phyloP scores from a whole-genome alignment of 53 echinoderm and acorn worm species.

The Apostichopus leukothele region DNA sequence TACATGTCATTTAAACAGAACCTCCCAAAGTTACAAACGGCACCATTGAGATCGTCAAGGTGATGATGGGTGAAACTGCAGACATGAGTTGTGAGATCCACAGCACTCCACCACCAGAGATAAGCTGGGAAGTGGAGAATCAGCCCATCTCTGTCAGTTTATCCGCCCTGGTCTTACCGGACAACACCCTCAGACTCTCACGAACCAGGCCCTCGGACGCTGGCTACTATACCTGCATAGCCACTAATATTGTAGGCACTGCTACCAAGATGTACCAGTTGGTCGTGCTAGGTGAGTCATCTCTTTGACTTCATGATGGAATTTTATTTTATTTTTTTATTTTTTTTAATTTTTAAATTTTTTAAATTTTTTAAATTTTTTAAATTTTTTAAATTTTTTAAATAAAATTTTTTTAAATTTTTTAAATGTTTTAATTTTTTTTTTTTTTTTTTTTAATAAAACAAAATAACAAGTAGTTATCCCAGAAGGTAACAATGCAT shows the following conservation, averaged over 20 bases:
- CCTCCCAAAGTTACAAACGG: background rate
- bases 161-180: conserved; percentile 50
- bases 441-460: too few species aligned
- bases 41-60: conserved; percentile 16
- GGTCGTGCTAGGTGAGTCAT: conserved; percentile 65
- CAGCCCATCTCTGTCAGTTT: conserved; percentile 56
- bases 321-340: too few species aligned
- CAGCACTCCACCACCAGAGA: conserved; percentile 79
- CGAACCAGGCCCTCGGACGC: conserved; percentile 58
- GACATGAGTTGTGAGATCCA: conserved; percentile 74
- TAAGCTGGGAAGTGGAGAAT: conserved; percentile 71
- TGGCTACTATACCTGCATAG: conserved; percentile 81
- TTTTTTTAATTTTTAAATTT: too few species aligned
- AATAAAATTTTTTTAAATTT: too few species aligned
- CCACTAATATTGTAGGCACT: conserved; percentile 73
- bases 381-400: too few species aligned
- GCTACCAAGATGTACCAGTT: conserved; percentile 55
- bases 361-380: too few species aligned
- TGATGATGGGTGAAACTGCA: conserved; percentile 49
- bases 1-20: background rate
- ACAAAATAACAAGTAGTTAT: too few species aligned
- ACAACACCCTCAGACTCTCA: conserved; percentile 65
- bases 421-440: too few species aligned
- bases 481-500: background rate
- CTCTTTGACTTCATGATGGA: background rate